Base-by-base conservation (phyloP, 2,888 invertebrate genomes). In the Lochmaea crataegi region DNA sequence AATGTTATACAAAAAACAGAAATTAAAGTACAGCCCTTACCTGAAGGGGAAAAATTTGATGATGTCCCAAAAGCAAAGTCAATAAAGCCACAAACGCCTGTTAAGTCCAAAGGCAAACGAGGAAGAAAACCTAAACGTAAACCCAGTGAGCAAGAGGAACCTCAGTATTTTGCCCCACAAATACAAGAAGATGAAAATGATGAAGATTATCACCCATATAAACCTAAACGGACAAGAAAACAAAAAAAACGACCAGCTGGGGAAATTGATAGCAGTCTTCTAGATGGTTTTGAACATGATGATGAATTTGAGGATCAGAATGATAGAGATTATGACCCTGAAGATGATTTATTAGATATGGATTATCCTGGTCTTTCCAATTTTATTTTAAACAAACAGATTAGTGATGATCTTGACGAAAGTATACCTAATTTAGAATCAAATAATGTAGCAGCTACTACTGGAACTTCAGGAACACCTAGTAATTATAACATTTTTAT, bases 1-100 rank as follows among this genome's bases (percentile, higher is more conserved):
- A 82, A 80, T 77, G 66, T 83, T 22, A 83, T 83, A 65, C 79
- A 81, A 57, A 83, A 81, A 75, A 79, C 80, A 6, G 82, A 83
- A 75, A 83, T 83, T 56, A 79, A 81, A 75, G 72, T 80, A 22
- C 78, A 80, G 45, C 73, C 76, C 22, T 38, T 73, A 57, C n/a
- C 48, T 22, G 72, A 70, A 57, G 56, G 60, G 65, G 68, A 71
- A 53, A 64, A 26, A 51, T 4, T 9, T 18, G 9, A 38, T 14
- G 32, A 38, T 38, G 32, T 38, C 9, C 32, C 60, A 56, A 63
- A 41, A 61, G 5, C n/a, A 41, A 38, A 63, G 51, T 56, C 72
- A 18, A 61, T 18, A 71, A 71, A 61, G 22, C 61, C 9, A 61
- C 41, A 14, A 45, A 58, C 41, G 5, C 18, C 51, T 45, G 42